A percentile compares a stretch with the other conserved stretches of the same genome.
phyloP scores from a whole-genome alignment of 2,888 invertebrate genomes.

The Carcina quercana region DNA sequence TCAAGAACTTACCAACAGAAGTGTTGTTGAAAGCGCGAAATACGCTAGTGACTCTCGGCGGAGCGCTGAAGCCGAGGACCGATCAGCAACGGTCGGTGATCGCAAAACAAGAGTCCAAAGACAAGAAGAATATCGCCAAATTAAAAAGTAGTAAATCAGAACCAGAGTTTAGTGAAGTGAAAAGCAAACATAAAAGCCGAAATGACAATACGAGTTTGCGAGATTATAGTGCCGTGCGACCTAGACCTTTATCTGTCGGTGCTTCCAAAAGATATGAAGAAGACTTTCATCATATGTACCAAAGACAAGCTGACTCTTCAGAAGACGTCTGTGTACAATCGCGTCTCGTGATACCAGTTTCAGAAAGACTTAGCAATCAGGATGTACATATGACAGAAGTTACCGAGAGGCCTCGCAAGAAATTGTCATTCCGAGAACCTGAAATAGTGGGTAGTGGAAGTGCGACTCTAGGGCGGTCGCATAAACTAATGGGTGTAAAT shows the following conservation, averaged over 20 bases:
- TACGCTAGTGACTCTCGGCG: slow-evolving; percentile 58
- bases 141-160: slow-evolving; percentile 54
- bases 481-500: slow-evolving; percentile 61
- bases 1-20: slow-evolving; percentile 63
- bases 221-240: slow-evolving; percentile 34
- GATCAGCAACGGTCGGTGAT: slow-evolving; percentile 37
- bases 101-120: slow-evolving; percentile 61
- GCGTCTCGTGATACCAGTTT: slow-evolving; percentile 50
- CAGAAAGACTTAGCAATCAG: slow-evolving; percentile 49
- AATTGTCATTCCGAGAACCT: slow-evolving; percentile 90
- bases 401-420: slow-evolving; percentile 83
- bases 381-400: slow-evolving; percentile 43
- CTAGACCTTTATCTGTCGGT: slow-evolving; percentile 57
- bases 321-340: slow-evolving; percentile 61
- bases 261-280: slow-evolving; percentile 49
- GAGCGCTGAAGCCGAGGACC: slow-evolving; percentile 60
- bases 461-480: slow-evolving; percentile 51
- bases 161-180: slow-evolving; percentile 53
- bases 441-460: slow-evolving; percentile 74
- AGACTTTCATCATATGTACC: slow-evolving; percentile 31
- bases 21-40: slow-evolving; percentile 60
- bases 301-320: slow-evolving; percentile 45
- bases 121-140: slow-evolving; percentile 52
- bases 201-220: slow-evolving; percentile 34
- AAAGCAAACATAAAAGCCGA: slow-evolving; percentile 49